phyloP scores from a whole-genome alignment of 2,888 invertebrate species.

The Eristalis tenax region DNA sequence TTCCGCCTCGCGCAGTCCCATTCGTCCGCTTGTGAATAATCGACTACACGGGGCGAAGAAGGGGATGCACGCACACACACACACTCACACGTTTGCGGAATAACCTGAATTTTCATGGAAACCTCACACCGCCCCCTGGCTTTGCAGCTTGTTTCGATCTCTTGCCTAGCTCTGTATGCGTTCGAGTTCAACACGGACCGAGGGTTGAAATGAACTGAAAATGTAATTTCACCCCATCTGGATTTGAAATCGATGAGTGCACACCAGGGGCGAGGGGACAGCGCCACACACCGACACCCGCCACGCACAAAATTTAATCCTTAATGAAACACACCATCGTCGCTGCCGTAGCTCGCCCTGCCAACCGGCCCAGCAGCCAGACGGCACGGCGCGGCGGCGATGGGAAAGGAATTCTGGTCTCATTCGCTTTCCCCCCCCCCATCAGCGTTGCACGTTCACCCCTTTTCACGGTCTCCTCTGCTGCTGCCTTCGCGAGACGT shows the following conservation, averaged over 20 bases:
- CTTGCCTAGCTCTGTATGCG: neutral
- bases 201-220: slow-evolving; percentile 48
- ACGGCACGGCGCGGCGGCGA: too few relatives aligned
- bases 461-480: neutral
- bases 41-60: slow-evolving; percentile 39
- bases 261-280: neutral
- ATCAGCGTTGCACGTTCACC: neutral
- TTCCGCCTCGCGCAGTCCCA: neutral
- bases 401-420: neutral
- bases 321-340: slow-evolving; percentile 46
- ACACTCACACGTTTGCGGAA: neutral
- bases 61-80: neutral
- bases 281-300: neutral
- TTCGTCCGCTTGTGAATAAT: slow-evolving; percentile 36
- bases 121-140: slow-evolving; percentile 17
- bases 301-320: slow-evolving; percentile 40
- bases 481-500: slow-evolving; percentile 25
- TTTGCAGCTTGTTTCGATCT: neutral
- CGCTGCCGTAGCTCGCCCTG: neutral
- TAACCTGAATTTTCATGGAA: slow-evolving; percentile 48
- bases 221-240: slow-evolving; percentile 57
- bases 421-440: neutral
- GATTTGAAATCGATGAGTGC: slow-evolving; percentile 46
- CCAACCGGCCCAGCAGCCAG: neutral
- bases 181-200: slow-evolving; percentile 41